A percentile compares a stretch with the other conserved stretches of the same genome.
These are phyloP conservation scores for Andrena camellia DNA, from an alignment of 2,888 invertebrate species.

Conservation along the genomic window DNA sequence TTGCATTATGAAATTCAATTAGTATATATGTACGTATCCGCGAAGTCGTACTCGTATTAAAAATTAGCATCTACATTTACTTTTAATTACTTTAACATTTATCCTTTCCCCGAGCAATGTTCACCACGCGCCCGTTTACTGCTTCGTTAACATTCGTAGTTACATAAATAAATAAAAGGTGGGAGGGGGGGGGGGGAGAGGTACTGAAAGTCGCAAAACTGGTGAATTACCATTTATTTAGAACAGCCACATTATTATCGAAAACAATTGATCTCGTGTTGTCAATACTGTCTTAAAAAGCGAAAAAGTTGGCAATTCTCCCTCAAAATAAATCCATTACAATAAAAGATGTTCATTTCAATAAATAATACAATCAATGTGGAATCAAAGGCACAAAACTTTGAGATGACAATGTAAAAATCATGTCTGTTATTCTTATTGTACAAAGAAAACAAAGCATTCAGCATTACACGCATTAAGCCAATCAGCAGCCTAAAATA, in stretches of 20 bases:
- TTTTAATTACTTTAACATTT: too few relatives aligned
- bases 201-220: slow-evolving; percentile 19
- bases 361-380: slow-evolving; percentile 82
- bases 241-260: slow-evolving; percentile 82
- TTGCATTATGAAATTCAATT: not conserved
- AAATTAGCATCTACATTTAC: too few relatives aligned
- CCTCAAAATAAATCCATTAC: slow-evolving; percentile 65
- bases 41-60: too few relatives aligned
- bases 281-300: slow-evolving; percentile 77
- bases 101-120: too few relatives aligned
- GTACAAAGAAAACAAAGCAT: slow-evolving; percentile 72
- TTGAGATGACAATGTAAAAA: slow-evolving; percentile 78
- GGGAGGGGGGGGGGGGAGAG: not conserved
- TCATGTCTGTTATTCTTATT: slow-evolving; percentile 76
- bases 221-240: slow-evolving; percentile 81
- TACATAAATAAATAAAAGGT: not conserved
- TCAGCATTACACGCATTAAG: slow-evolving; percentile 64
- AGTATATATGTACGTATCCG: not conserved
- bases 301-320: slow-evolving; percentile 59
- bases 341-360: slow-evolving; percentile 72
- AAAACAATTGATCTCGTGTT: slow-evolving; percentile 74
- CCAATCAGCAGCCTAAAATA: slow-evolving; percentile 79
- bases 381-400: slow-evolving; percentile 83
- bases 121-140: too few relatives aligned
- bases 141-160: not conserved